phyloP scores from a whole-genome alignment of 2,888 invertebrate species.

The Thereva nobilitata region DNA sequence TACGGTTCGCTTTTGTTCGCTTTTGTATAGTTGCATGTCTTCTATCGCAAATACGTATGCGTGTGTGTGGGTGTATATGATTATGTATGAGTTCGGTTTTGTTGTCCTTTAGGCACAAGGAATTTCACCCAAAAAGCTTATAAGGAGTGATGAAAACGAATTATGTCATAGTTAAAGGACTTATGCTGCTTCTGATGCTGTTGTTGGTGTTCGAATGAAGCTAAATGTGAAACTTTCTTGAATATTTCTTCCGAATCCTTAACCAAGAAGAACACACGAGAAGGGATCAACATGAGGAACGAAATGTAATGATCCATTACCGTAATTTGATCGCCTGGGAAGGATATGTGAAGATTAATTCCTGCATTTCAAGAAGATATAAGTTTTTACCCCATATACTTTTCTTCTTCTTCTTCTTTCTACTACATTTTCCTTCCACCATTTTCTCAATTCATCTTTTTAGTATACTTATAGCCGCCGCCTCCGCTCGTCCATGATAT shows the following conservation, averaged over 20 bases:
- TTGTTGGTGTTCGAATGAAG: not conserved
- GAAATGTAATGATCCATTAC: conserved; percentile 26
- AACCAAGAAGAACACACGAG: not conserved
- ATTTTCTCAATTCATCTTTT: no score
- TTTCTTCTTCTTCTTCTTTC: no score
- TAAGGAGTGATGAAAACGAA: no score
- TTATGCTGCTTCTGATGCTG: not conserved
- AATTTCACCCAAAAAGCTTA: no score
- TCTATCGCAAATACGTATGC: not conserved
- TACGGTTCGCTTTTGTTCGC: conserved; percentile 12
- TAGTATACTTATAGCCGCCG: no score
- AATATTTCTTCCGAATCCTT: not conserved
- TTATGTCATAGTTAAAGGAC: no score
- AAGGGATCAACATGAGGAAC: no score
- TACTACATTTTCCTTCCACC: no score
- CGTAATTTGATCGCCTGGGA: conserved; percentile 28
- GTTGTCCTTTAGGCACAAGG: not conserved
- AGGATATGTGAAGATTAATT: conserved; percentile 22
- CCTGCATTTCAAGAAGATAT: not conserved
- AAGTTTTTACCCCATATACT: no score
- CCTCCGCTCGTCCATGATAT: no score
- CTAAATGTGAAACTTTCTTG: conserved; percentile 4
- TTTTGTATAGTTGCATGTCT: conserved; percentile 13
- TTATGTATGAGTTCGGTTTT: not conserved
- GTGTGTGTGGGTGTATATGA: not conserved